Evolutionary conservation across 2,113 vertebrate species (phyloP).

Genomic region (Lepus americanus): DNA sequence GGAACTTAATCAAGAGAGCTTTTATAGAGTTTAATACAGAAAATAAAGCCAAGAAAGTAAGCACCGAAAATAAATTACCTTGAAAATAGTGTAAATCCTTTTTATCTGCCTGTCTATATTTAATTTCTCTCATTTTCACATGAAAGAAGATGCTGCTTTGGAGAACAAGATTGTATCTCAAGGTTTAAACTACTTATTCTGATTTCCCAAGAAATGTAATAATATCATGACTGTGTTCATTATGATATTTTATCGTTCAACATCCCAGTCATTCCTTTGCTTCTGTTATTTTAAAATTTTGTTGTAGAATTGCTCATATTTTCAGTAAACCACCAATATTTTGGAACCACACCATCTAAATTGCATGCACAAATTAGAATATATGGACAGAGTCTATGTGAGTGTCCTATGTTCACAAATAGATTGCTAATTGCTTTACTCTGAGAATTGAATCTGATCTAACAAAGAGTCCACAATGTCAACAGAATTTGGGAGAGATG

Average conservation of each 20-base stretch:
- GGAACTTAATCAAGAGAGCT: constrained; percentile 73
- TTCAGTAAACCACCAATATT: constrained; percentile 53
- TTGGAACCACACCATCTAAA: constrained; percentile 57
- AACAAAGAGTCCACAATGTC: background rate
- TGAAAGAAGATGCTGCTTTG: constrained; percentile 61
- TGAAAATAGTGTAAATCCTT: constrained; percentile 76
- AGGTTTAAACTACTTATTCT: constrained; percentile 32
- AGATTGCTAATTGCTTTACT: background rate
- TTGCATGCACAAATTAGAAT: constrained; percentile 56
- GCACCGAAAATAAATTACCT: constrained; percentile 78
- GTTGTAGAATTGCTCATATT: background rate
- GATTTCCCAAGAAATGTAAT: background rate
- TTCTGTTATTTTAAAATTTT: constrained; percentile 39
- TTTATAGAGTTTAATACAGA: constrained; percentile 73
- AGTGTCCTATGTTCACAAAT: constrained; percentile 35
- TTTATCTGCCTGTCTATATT: constrained; percentile 80
- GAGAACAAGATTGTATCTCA: constrained; percentile 48
- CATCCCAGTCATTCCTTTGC: background rate
- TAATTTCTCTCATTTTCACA: constrained; percentile 79
- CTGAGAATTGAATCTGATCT: background rate
- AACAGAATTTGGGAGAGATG: too few species aligned
- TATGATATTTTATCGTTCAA: background rate
- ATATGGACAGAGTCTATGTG: background rate
- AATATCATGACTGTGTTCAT: background rate
- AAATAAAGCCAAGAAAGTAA: constrained; percentile 76